Percentiles rank a stretch among this genome's conserved stretches.
phyloP scores from a whole-genome alignment of 2,797 vertebrate species.

The Tapera naevia region DNA sequence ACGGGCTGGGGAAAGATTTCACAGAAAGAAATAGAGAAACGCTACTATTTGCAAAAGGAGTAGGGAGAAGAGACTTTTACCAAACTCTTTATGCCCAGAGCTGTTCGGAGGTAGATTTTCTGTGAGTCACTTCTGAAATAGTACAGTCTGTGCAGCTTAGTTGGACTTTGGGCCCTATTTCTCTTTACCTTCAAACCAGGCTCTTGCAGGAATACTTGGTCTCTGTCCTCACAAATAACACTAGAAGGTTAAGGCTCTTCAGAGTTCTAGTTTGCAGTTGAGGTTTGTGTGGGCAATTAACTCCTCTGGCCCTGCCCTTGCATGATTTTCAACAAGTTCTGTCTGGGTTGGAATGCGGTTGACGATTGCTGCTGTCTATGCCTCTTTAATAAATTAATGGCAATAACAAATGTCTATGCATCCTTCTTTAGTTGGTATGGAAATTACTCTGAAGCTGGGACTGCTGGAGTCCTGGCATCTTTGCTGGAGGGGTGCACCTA shows the following conservation, averaged over 20 bases:
- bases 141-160: not conserved
- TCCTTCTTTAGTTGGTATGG: slow-evolving; percentile 17
- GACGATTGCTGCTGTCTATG: slow-evolving; percentile 17
- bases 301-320: not conserved
- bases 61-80: not conserved
- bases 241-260: not conserved
- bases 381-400: slow-evolving; percentile 42
- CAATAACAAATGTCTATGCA: slow-evolving; percentile 29
- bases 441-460: not conserved
- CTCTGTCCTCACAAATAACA: not conserved
- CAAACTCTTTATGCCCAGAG: not conserved
- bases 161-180: not conserved
- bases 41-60: not conserved
- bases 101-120: not conserved
- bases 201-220: not conserved
- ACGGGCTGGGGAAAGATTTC: not conserved
- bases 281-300: slow-evolving; percentile 23
- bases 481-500: not conserved
- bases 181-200: not conserved
- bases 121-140: not conserved
- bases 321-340: slow-evolving; percentile 9
- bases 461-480: not conserved
- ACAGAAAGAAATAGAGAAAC: not conserved
- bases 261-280: not conserved
- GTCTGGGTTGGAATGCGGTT: slow-evolving; percentile 25